Evolutionary conservation across 35 echinoderm and acorn worm genomes (phyloP).

Genomic region (Ophiothrix spiculata): DNA sequence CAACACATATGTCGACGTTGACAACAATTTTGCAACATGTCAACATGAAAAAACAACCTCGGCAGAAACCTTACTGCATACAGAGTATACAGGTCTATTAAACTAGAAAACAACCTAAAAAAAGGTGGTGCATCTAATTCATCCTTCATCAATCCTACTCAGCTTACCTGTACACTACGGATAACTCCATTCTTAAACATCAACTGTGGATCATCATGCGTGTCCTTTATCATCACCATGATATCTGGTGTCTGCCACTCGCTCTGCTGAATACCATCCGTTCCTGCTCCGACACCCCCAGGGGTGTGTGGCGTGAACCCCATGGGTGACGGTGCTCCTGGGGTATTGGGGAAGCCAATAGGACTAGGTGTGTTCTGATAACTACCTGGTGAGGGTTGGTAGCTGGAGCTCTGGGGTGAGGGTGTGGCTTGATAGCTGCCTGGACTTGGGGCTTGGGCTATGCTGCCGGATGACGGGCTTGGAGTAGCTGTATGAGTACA

Average conservation of each 20-base stretch:
- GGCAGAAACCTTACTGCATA: too few species aligned
- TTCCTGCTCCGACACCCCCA: slow-evolving; percentile 39
- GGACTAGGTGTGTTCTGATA: slow-evolving; percentile 85
- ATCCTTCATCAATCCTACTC: background rate
- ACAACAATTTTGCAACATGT: too few species aligned
- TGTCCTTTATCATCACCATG: slow-evolving; percentile 83
- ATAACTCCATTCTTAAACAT: slow-evolving; percentile 86
- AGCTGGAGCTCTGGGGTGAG: slow-evolving; percentile 49
- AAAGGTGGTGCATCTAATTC: too few species aligned
- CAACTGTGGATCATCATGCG: slow-evolving; percentile 65
- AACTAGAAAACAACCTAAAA: too few species aligned
- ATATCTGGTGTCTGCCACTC: slow-evolving; percentile 92
- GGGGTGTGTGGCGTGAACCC: slow-evolving; percentile 96
- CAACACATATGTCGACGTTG: too few species aligned
- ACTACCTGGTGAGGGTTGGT: slow-evolving; percentile 66
- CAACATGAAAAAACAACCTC: too few species aligned
- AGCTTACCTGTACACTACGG: slow-evolving; percentile 71
- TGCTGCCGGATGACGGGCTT: slow-evolving; percentile 74
- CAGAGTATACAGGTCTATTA: too few species aligned
- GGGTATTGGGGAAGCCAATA: slow-evolving; percentile 70
- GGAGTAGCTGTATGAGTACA: slow-evolving; percentile 86
- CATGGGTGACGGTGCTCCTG: slow-evolving; percentile 75
- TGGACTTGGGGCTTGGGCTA: slow-evolving; percentile 83
- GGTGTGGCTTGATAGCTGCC: slow-evolving; percentile 79
- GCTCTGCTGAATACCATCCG: slow-evolving; percentile 43